A percentile compares a stretch with the other conserved stretches of the same genome.
phyloP scores from a whole-genome alignment of 2,113 vertebrate genomes.

The Thinocorus orbignyianus region DNA sequence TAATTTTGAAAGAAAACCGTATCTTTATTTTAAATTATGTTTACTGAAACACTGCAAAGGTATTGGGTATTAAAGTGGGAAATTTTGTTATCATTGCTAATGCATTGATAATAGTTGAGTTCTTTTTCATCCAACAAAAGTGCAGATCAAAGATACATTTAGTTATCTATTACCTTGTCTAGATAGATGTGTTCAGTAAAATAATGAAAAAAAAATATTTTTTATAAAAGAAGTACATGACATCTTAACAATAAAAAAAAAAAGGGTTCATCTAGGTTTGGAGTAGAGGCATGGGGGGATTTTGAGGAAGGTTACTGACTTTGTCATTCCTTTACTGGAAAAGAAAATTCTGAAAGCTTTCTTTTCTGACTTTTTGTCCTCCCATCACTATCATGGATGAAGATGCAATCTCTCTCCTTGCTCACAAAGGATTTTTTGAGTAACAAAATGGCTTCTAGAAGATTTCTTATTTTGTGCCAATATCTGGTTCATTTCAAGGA shows the following conservation, averaged over 20 bases:
- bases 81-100: not conserved
- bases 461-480: not conserved
- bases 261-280: not conserved
- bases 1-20: not conserved
- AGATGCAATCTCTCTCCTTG: not conserved
- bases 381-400: not conserved
- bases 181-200: not conserved
- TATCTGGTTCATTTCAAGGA: not conserved
- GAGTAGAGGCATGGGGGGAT: accelerated
- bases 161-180: not conserved
- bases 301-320: not conserved
- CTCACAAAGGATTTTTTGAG: not conserved
- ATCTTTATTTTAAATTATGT: not conserved
- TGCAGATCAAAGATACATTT: not conserved
- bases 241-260: not conserved
- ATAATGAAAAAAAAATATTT: not conserved
- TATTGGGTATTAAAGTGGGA: not conserved
- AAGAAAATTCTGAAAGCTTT: not conserved
- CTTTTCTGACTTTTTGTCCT: not conserved
- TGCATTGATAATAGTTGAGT: not conserved
- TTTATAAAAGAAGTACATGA: not conserved
- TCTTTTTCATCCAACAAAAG: not conserved
- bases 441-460: not conserved
- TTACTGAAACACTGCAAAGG: not conserved
- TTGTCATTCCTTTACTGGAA: not conserved